Evolutionary conservation across 2,113 vertebrate species (phyloP).

Genomic region (Clarias gariepinus): DNA sequence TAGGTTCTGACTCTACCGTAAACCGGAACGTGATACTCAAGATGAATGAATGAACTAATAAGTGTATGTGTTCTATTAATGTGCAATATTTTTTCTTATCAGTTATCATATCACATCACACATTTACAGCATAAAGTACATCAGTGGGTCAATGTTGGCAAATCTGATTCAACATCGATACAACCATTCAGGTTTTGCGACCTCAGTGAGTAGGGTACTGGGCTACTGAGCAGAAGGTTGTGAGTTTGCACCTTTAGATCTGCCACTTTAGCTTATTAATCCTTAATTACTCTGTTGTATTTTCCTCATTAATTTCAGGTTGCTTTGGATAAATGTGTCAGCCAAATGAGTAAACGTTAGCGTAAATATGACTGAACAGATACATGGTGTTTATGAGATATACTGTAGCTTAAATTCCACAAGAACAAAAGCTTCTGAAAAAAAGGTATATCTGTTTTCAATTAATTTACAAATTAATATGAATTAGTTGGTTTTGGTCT

Average conservation of each 20-base stretch:
- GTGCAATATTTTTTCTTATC: neutral
- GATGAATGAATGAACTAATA: neutral
- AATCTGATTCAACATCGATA: neutral
- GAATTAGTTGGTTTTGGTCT: conserved; percentile 6
- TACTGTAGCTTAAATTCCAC: neutral
- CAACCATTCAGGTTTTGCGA: too few species aligned
- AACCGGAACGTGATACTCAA: neutral
- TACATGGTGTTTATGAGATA: neutral
- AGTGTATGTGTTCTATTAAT: neutral
- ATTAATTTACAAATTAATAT: conserved; percentile 7
- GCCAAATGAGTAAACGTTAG: neutral
- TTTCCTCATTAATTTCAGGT: too few species aligned
- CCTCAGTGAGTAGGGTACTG: too few species aligned
- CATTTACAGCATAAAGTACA: neutral
- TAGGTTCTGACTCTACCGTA: neutral
- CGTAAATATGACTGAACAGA: neutral
- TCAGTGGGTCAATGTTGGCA: neutral
- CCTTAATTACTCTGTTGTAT: too few species aligned
- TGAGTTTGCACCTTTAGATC: too few species aligned
- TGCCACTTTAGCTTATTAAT: too few species aligned
- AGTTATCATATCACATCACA: neutral
- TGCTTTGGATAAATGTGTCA: too few species aligned
- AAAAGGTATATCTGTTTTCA: neutral
- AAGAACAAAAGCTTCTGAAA: conserved; percentile 7
- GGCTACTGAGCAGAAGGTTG: too few species aligned